phyloP scores from a whole-genome alignment of 64 coral and sea anemone genomes.

The Porites australiensis region DNA sequence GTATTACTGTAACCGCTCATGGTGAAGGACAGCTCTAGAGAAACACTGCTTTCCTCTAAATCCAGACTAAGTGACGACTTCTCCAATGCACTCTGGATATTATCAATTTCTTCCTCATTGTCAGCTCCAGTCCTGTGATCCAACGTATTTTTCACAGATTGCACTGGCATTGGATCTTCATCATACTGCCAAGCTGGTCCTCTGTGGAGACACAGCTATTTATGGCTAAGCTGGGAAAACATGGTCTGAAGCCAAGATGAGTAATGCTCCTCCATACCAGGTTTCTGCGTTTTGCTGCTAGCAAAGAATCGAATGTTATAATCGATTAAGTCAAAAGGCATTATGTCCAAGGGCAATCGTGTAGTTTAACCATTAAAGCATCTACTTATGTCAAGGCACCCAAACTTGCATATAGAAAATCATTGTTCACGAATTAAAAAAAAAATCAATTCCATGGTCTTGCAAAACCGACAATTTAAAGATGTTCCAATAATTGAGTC shows the following conservation, averaged over 20 bases:
- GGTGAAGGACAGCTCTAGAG: too few species aligned
- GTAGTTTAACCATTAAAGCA: slow-evolving; percentile 41
- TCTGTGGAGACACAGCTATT: slow-evolving; percentile 20
- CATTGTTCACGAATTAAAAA: slow-evolving; percentile 47
- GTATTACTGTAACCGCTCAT: too few species aligned
- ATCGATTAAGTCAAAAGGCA: slow-evolving; percentile 78
- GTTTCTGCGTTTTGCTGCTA: not conserved
- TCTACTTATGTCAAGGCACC: slow-evolving; percentile 45
- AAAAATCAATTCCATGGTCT: not conserved
- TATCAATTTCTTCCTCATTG: not conserved
- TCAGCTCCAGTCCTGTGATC: too few species aligned
- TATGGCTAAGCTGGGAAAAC: slow-evolving; percentile 76
- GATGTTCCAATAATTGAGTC: not conserved
- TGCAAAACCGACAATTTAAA: not conserved
- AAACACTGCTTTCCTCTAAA: not conserved
- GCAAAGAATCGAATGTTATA: slow-evolving; percentile 75
- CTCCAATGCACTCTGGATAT: not conserved
- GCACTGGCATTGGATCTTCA: not conserved
- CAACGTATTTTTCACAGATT: too few species aligned
- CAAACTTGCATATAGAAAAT: slow-evolving; percentile 27
- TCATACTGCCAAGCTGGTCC: slow-evolving; percentile 73
- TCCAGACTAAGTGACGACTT: not conserved
- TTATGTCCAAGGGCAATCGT: slow-evolving; percentile 47
- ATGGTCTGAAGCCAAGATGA: slow-evolving; percentile 50
- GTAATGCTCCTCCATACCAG: slow-evolving; percentile 62